Base-by-base conservation (phyloP, 2,113 vertebrate genomes). In the Helogale parvula region DNA sequence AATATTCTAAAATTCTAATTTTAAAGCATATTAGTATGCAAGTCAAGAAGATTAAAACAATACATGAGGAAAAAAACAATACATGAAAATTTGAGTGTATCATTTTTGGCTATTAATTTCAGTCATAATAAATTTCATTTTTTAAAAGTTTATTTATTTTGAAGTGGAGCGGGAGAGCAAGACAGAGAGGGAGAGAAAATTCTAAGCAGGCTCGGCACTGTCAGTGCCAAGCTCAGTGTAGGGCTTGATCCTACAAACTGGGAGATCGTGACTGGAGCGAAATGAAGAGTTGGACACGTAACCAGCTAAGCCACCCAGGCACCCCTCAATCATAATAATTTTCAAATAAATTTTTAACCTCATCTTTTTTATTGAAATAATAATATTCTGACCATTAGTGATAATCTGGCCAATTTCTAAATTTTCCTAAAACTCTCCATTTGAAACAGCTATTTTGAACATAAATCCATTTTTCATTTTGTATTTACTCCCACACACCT, bases 1-100 rank as follows among this genome's bases (percentile, higher is more conserved):
- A 31, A 66, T 41, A 92, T 63, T 89, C 66, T 95, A 38, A 96
- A 95, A 86, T 89, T 89, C 54, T 93, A 63, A 65, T 60, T 95
- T 96, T 85, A 92, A 97, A 96, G 81, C 2, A n/a, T 31, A 74
- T 83, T 68, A 83, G 57, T 31, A 82, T 65, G 50, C n/a, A 94
- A 91, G 29, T 11, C 3, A 16, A 93, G 52, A 33, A 83, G 82
- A 71, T 85, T 85, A 63, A 69, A 89, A 93, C 1, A 81, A 80
- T 27, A 45, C 16, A 50, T 25, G 7, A 93, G 57, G 57, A 60
- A 60, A 57, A 57, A 60, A 60, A 57, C 19, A 57, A 60, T 23
- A 23, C 57, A 60, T 60, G 57, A 97, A 50, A 96, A 71, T 76
- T 3, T 76, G 2, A 31, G 50, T 60, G 60, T 0, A 47, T 4